Evolutionary conservation across 35 echinoderm and acorn worm species (phyloP), one percentile per base, ranked within the genome.

Genomic region (Ophioderma brevispina): DNA sequence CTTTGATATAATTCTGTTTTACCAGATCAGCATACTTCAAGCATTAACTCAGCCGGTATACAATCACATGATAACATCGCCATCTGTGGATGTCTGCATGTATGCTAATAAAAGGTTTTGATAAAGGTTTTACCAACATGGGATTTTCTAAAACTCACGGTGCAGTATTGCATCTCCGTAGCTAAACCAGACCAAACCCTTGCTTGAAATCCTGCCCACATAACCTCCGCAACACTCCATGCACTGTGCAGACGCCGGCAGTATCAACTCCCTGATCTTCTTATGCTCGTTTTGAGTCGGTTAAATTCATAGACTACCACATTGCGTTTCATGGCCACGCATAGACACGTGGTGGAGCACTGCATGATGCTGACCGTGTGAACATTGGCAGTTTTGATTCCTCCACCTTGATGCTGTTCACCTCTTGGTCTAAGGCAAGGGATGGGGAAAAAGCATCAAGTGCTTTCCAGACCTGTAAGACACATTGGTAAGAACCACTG

Each of bases 251-350:
- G 86, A 80, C 1, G 83, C 78, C 3, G 89, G 93, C 13, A 98
- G 90, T 0, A 87, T 87, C 13, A 98, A 80, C 43, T 98, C 96
- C 80, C 87, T 89, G 78, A 98, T 94, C 76, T 92, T 94, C 82
- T 87, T 92, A 79, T 98, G 90, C 80, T 84, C 19, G 77, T 40
- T 80, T 90, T 94, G 38, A 90, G 94, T 76, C 94, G 94, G 78
- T 98, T 98, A 40, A 98, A 92, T 88, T 98, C 96, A 85, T 95
- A 98, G 33, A 98, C 85, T 23, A 87, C 78, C 18, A 98, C 92
- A 46, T 88, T 87, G 36, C 93, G 92, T 83, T 92, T 92, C 49
- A 94, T 91, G 36, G 96, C 96, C 5, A 94, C 93, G 50, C 96
- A 98, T 75, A 98, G 52, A 81, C 96, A 94, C 33, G 87, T 95